Evolutionary conservation across 2,797 vertebrate species (phyloP).

Genomic region (Huso huso): DNA sequence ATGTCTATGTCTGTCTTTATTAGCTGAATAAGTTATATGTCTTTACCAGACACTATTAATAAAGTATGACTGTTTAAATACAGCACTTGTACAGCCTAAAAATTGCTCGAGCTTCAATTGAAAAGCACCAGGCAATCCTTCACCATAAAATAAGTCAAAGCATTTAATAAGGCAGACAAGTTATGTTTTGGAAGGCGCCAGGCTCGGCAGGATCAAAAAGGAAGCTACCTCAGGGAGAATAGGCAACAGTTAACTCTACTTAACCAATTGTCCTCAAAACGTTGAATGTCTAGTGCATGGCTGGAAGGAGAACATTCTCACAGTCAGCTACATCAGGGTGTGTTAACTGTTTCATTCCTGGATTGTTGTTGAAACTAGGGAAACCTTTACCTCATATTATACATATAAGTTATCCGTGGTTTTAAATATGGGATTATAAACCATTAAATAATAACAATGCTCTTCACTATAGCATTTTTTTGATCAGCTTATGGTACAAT

Average conservation of each 20-base stretch:
- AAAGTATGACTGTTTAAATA: constrained; percentile 27
- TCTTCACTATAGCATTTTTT: too few relatives aligned
- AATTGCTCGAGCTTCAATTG: constrained; percentile 55
- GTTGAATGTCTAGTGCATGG: constrained; percentile 56
- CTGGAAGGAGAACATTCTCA: constrained; percentile 42
- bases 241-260: constrained; percentile 67
- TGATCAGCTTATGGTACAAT: too few relatives aligned
- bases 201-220: constrained; percentile 72
- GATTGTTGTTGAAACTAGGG: neutral
- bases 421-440: too few relatives aligned
- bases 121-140: constrained; percentile 66
- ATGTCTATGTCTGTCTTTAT: too few relatives aligned
- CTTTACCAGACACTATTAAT: too few relatives aligned
- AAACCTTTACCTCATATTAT: too few relatives aligned
- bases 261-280: constrained; percentile 67
- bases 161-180: constrained; percentile 79
- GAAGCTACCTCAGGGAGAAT: constrained; percentile 67
- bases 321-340: constrained; percentile 30
- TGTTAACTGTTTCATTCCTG: constrained; percentile 48
- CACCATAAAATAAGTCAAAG: constrained; percentile 53
- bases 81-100: constrained; percentile 61
- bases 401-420: too few relatives aligned
- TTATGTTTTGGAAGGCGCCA: constrained; percentile 74
- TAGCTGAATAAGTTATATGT: too few relatives aligned
- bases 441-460: too few relatives aligned